These are phyloP conservation scores for Xenopus laevis DNA, from an alignment of 2,113 vertebrate genomes.

Conservation along the genomic window DNA sequence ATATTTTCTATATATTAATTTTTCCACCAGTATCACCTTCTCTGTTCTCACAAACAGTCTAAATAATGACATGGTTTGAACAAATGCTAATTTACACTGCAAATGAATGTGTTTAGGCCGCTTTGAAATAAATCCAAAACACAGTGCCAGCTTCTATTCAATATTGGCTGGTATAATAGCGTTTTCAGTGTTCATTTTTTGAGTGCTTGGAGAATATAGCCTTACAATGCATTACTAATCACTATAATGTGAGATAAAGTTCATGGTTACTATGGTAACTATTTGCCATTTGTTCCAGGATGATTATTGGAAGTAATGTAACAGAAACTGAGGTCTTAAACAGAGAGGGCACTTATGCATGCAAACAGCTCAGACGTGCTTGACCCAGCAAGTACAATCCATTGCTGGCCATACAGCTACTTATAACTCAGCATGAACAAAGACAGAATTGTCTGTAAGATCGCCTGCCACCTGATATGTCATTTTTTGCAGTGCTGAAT, in stretches of 20 bases:
- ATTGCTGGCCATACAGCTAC: no score
- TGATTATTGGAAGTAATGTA: neutral
- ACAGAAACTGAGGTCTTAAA: neutral
- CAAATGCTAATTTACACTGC: neutral
- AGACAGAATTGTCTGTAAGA: no score
- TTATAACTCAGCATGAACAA: no score
- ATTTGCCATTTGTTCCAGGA: neutral
- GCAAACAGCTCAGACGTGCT: no score
- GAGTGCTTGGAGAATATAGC: neutral
- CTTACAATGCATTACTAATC: conserved; percentile 3
- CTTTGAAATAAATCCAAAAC: neutral
- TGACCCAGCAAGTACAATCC: no score
- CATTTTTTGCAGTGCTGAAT: no score
- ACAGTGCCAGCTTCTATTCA: neutral
- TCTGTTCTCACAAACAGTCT: neutral
- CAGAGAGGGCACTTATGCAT: no score
- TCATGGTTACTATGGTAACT: neutral
- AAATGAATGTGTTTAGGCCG: neutral
- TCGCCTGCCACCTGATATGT: no score
- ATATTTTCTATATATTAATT: neutral
- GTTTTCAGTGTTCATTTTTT: neutral
- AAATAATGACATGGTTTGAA: neutral
- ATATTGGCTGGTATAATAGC: neutral
- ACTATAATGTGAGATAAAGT: conserved; percentile 1
- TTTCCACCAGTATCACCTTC: neutral